Conservation (phyloP, 2,113 vertebrate species). For the Ailuropoda melanoleuca region DNA sequence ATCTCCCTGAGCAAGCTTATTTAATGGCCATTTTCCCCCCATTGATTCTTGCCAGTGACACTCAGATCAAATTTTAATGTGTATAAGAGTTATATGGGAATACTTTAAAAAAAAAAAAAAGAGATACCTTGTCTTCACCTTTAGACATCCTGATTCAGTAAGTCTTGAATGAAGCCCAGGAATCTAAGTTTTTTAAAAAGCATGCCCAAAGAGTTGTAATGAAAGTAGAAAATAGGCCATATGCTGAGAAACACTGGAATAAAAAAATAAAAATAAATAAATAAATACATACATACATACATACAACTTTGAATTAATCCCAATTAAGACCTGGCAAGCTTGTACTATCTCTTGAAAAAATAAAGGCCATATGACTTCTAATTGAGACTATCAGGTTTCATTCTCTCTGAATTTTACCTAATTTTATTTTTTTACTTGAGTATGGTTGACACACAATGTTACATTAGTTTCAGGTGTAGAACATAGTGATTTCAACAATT, state of each 20-base stretch:
- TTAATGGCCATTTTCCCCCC: not conserved
- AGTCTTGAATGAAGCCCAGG: not conserved
- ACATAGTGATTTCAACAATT: not conserved
- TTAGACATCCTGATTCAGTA: not conserved
- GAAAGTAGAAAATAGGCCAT: not conserved
- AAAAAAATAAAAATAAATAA: not conserved
- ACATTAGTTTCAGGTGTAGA: not conserved
- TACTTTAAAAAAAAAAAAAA: not conserved
- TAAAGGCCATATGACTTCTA: not conserved
- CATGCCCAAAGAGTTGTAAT: not conserved
- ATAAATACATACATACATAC: not conserved
- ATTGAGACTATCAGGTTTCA: not conserved
- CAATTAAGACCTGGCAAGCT: not conserved
- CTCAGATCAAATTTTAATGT: not conserved
- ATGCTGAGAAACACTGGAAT: not conserved
- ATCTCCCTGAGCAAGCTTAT: not conserved
- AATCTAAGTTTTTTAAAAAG: not conserved
- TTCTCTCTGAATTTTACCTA: not conserved
- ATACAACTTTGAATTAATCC: not conserved
- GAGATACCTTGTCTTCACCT: not conserved
- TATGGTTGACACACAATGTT: not conserved
- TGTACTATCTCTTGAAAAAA: not conserved
- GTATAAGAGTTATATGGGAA: not conserved
- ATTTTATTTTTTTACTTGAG: not conserved
- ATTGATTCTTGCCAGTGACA: not conserved